Base-by-base conservation (phyloP, 2,888 invertebrate species). In the Troglohyphantes excavatus region DNA sequence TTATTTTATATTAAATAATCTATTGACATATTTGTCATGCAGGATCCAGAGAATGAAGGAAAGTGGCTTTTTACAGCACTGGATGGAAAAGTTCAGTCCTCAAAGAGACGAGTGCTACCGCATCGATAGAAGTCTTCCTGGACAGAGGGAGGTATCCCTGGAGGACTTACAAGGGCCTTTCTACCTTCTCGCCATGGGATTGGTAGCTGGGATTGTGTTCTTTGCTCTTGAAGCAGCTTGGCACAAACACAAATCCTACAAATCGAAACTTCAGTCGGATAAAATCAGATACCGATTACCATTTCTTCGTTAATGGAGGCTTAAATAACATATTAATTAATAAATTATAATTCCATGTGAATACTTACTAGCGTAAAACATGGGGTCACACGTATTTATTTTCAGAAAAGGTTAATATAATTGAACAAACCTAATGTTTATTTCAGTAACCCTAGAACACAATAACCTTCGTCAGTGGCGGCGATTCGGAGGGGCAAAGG, bases 101-200 rank as follows among this genome's bases (percentile, higher is more conserved):
- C 26, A 39, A 9, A 29, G 65, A 11, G 90, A 53, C 17, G 90
- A 90, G 46, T 90, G 90, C 33, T 90, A 84, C n/a, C 9, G 33
- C 2, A 67, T 90, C 9, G n/a, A 33, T 0, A 11, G 11, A 27
- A 23, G 7, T 1, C n/a, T 67, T 11, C 72, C 63, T 3, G 85
- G 85, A 2, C 72, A 72, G 21, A 68, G 73, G 9, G 73, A 84
- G 11, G 84, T 90, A 0, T 63, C 26, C 3, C 17, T 85, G 26
- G 79, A 90, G 53, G 90, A 90, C 33, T 61, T 90, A 5, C 79
- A 90, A 6, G 90, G 90, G 2, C 84, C 90, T 2, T 90, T 90
- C 53, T 79, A 67, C 23, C 68, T 90, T 3, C 53, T 90, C 2
- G 21, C 29, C 21, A 19, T 88, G 6, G 79, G 88, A 23, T 23